These are phyloP conservation scores for Parus major DNA, from an alignment of 2,113 vertebrate genomes.

Conservation along the genomic window DNA sequence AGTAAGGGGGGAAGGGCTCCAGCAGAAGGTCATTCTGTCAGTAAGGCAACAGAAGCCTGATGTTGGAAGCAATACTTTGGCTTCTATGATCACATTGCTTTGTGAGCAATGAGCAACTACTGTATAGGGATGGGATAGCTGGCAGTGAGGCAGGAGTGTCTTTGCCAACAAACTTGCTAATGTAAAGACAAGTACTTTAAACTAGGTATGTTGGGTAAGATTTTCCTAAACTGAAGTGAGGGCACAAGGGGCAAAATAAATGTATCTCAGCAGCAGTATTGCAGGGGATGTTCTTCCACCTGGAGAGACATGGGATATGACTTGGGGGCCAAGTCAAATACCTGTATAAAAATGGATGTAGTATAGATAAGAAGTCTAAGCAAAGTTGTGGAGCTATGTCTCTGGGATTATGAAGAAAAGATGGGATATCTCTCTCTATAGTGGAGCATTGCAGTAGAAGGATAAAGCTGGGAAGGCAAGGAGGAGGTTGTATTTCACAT, in stretches of 20 bases:
- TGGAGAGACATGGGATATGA: background rate
- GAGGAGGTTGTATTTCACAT: background rate
- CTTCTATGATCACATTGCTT: background rate
- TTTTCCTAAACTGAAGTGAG: background rate
- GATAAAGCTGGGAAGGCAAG: background rate
- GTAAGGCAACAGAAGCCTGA: background rate
- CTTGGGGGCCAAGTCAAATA: background rate
- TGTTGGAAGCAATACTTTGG: background rate
- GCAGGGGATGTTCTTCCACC: background rate
- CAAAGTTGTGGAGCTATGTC: background rate
- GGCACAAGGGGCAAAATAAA: background rate
- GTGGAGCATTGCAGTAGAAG: background rate
- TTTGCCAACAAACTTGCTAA: background rate
- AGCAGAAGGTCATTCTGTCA: background rate
- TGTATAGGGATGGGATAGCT: background rate
- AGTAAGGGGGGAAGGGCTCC: background rate
- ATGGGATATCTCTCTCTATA: background rate
- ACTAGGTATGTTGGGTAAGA: accelerated
- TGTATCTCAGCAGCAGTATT: background rate
- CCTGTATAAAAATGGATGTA: background rate
- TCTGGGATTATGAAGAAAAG: background rate
- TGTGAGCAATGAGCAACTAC: background rate
- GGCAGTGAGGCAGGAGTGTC: background rate
- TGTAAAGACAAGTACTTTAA: background rate
- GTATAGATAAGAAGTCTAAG: background rate